Conservation (phyloP, 2,113 vertebrate species). For the Lagopus muta region DNA sequence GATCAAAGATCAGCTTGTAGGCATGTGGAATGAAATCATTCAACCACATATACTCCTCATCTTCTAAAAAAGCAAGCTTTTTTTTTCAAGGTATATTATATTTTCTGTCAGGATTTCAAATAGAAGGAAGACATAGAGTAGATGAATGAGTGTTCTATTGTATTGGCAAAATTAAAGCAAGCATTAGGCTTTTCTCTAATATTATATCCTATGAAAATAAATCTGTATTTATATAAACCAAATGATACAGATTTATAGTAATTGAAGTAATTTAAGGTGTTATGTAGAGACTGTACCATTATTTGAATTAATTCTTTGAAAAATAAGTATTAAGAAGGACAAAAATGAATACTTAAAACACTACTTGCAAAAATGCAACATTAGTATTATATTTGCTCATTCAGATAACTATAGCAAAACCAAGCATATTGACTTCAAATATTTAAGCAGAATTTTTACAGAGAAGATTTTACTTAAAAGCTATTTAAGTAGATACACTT, state of each 20-base stretch:
- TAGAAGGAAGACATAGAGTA: background rate
- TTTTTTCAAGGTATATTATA: background rate
- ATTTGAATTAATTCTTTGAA: background rate
- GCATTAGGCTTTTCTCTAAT: background rate
- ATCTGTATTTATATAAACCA: background rate
- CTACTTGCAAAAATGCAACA: background rate
- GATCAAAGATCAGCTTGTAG: background rate
- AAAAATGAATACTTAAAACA: background rate
- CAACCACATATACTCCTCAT: rapidly evolving
- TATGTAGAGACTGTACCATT: background rate
- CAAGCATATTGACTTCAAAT: rapidly evolving
- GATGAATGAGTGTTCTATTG: background rate
- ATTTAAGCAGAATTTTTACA: background rate
- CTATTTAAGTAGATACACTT: background rate
- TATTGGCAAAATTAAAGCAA: background rate
- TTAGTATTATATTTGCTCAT: background rate
- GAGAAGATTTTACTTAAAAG: background rate
- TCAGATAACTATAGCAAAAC: background rate
- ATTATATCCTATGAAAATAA: background rate
- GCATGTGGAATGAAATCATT: background rate
- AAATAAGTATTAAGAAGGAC: background rate
- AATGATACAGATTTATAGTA: background rate
- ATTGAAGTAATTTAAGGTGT: background rate
- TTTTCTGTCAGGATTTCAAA: background rate
- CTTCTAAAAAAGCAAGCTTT: background rate